These are phyloP conservation scores for Brachionus asplanchnoidis DNA, from an alignment of 1,140 invertebrate genomes.

Conservation along the genomic window DNA sequence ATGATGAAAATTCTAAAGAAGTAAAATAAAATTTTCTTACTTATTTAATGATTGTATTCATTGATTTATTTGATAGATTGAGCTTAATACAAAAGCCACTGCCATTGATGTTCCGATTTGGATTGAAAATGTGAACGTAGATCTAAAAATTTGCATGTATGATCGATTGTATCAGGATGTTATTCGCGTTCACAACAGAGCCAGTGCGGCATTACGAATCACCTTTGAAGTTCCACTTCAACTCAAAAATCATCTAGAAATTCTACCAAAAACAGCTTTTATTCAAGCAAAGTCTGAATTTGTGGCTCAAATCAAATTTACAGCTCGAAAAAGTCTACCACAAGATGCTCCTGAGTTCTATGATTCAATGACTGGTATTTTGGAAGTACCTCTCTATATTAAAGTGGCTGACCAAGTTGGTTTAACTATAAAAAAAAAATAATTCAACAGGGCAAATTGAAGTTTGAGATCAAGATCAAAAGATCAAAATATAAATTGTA, in stretches of 20 bases:
- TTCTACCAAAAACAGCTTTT: conserved; percentile 56
- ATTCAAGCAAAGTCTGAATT: conserved; percentile 57
- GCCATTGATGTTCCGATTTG: conserved; percentile 58
- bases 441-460: too few relatives aligned
- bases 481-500: too few relatives aligned
- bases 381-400: conserved; percentile 55
- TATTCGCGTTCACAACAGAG: conserved; percentile 47
- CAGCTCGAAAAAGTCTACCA: conserved; percentile 52
- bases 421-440: neutral
- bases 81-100: conserved; percentile 48
- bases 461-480: too few relatives aligned
- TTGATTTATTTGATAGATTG: conserved; percentile 46
- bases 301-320: conserved; percentile 56
- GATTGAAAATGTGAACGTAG: conserved; percentile 52
- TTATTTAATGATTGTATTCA: too few relatives aligned
- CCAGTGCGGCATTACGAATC: conserved; percentile 51
- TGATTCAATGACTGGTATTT: conserved; percentile 54
- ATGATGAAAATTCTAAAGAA: conserved; percentile 19
- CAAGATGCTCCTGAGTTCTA: conserved; percentile 52
- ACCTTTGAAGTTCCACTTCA: conserved; percentile 54
- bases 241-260: conserved; percentile 53
- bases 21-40: neutral
- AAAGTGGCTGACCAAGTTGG: conserved; percentile 54
- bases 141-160: conserved; percentile 56
- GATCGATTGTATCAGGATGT: conserved; percentile 58